phyloP scores from a whole-genome alignment of 2,113 vertebrate species.

The Amazona guildingii region DNA sequence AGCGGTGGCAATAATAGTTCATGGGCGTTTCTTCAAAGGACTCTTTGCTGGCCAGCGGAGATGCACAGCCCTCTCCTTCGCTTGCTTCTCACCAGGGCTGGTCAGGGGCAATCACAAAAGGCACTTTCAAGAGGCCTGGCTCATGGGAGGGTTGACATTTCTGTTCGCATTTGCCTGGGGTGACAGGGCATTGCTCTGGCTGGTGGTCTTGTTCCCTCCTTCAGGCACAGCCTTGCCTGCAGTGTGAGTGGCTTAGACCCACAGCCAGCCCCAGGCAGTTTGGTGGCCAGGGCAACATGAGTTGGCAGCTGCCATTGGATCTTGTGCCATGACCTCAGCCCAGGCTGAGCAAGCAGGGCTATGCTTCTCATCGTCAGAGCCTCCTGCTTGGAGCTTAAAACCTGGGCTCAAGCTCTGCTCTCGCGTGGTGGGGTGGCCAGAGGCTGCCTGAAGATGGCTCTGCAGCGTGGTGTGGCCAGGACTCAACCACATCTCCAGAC shows the following conservation, averaged over 20 bases:
- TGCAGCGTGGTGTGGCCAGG: background rate
- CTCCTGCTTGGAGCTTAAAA: background rate
- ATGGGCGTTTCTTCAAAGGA: background rate
- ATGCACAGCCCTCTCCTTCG: background rate
- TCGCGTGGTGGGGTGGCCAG: background rate
- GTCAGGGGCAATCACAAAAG: background rate
- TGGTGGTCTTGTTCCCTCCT: background rate
- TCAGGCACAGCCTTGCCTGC: background rate
- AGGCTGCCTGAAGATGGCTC: background rate
- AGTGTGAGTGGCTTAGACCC: background rate
- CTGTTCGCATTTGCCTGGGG: background rate
- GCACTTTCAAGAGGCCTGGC: background rate
- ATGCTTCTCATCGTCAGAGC: background rate
- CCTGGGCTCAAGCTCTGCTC: background rate
- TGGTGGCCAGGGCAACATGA: fast-evolving
- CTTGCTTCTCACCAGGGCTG: background rate
- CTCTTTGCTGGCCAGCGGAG: background rate
- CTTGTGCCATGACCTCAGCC: background rate
- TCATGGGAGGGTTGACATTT: background rate
- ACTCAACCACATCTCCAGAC: background rate
- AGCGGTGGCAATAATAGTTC: background rate
- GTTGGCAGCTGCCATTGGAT: background rate
- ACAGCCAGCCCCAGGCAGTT: background rate
- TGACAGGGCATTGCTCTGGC: background rate
- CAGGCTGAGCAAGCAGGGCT: background rate